Evolutionary conservation across 2,797 vertebrate species (phyloP), one percentile per base, ranked within the genome.

Genomic region (Pangasius djambal): DNA sequence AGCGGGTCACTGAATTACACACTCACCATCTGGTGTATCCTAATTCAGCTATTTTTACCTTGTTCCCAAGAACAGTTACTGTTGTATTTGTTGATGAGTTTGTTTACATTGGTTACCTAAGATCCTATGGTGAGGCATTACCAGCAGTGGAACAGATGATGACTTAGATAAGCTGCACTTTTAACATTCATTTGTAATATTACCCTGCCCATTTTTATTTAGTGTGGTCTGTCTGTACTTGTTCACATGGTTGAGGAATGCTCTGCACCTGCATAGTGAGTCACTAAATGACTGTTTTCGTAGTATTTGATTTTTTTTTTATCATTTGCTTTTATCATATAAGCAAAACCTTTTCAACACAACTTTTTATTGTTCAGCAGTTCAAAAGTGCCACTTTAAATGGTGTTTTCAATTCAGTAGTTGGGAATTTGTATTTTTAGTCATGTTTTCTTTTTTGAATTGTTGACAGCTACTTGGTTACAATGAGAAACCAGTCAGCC

Each of bases 391-490:
- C 40, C 4, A 40, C 40, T 22, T 52, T 69, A 57, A 70, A 87
- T 20, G 0, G 52, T 61, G 82, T 67, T 85, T 59, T 79, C 12
- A 81, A 1, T 57, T 85, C 34, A 34, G 44, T 81, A 57, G 13
- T 61, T 59, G 37, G 50, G 3, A 69, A 22, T n/a, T 22, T 81
- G 44, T 72, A 16, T 59, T 86, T 72, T 89, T 52, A 63, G 50
- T 37, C 28, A 65, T n/a, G 31, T 57, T 83, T 55, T 82, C n/a
- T 86, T 81, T 86, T 50, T 10, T 57, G 13, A 7, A 31, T 85
- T 89, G 55, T 77, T 88, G 87, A 87, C 95, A 99, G 98, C 93
- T 99, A 85, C 92, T 93, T 9, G 98, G 98, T 86, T 98, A 97
- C 93, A 96, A 67, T 10, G 96, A 99, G 89, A 98, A 97, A 93